phyloP scores from a whole-genome alignment of 1,140 invertebrate species.

The Oreohelix idahoensis region DNA sequence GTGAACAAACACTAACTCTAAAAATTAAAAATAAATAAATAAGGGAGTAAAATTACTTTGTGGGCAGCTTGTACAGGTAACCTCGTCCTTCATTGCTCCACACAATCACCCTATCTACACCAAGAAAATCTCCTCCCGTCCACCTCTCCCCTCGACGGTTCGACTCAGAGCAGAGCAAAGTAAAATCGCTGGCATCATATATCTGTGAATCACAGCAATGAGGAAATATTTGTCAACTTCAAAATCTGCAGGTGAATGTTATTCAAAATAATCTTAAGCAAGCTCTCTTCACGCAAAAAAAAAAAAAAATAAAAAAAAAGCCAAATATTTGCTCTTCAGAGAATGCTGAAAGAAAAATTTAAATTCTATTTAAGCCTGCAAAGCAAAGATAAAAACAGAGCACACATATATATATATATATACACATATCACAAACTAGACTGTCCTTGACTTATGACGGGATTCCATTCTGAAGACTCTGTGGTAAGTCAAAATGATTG shows the following conservation, averaged over 20 bases:
- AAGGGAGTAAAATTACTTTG: constrained; percentile 81
- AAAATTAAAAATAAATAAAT: background rate
- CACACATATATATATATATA: no score
- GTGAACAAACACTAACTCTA: background rate
- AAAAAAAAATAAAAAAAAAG: background rate
- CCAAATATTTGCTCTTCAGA: background rate
- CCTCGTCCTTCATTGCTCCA: constrained; percentile 96
- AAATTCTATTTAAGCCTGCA: background rate
- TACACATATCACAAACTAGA: no score
- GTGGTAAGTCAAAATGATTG: no score
- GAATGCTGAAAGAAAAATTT: background rate
- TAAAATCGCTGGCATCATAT: constrained; percentile 93
- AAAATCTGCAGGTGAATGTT: background rate
- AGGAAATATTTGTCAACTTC: background rate
- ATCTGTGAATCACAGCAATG: constrained; percentile 77
- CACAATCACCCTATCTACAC: constrained; percentile 89
- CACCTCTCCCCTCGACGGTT: constrained; percentile 89
- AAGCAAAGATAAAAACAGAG: background rate
- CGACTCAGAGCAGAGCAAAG: constrained; percentile 88
- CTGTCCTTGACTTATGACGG: no score
- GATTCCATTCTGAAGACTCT: no score
- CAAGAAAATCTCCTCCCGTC: constrained; percentile 94
- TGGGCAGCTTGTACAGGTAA: constrained; percentile 94
- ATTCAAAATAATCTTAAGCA: background rate
- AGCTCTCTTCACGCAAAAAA: no score